Evolutionary conservation across 2,113 vertebrate genomes (phyloP), one percentile per base, ranked within the genome.

Genomic region (Sterna hirundo): DNA sequence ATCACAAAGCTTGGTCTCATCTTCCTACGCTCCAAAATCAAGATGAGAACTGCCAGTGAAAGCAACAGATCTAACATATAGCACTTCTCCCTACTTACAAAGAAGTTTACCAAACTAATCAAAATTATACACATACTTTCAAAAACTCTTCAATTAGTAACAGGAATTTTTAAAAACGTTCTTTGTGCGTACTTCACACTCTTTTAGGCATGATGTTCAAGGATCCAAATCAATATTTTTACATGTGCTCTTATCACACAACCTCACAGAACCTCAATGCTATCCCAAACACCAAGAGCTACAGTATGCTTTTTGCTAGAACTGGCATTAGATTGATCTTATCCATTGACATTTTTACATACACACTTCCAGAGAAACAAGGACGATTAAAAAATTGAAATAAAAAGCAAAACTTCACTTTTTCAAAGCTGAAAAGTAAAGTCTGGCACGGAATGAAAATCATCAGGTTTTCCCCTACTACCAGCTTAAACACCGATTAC

Each of bases 191-290:
- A 65, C 18, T 77, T 84, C 65, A 58, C 22, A 22, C 25, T 40
- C 15, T 52, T 52, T 65, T 27, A 51, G 34, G 42, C 22, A 77
- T 14, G 10, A 80, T 40, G 15, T 54, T 69, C 18, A 55, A 77
- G 21, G 40, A 84, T 42, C 7, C 7, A 1, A 87, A 81, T 52
- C 29, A 18, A 8, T 10, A 76, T 22, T 55, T 66, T 38, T 55
- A 68, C 58, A 51, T 4, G 19, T 0, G 0, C 8, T 22, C 13
- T 74, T 46, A 65, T 4, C 66, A 38, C 65, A 74, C 29, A 55
- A 23, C n/a, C 29, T 36, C 66, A 38, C 44, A 34, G 46, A 77
- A 72, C 8, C 49, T 46, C 78, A 77, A 49, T n/a, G 44, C 23
- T 40, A 58, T 13, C 15, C 17, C 60, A 69, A 69, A 38, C 6